phyloP scores from a whole-genome alignment of 2,888 invertebrate species.

The Drosophila neotestacea region DNA sequence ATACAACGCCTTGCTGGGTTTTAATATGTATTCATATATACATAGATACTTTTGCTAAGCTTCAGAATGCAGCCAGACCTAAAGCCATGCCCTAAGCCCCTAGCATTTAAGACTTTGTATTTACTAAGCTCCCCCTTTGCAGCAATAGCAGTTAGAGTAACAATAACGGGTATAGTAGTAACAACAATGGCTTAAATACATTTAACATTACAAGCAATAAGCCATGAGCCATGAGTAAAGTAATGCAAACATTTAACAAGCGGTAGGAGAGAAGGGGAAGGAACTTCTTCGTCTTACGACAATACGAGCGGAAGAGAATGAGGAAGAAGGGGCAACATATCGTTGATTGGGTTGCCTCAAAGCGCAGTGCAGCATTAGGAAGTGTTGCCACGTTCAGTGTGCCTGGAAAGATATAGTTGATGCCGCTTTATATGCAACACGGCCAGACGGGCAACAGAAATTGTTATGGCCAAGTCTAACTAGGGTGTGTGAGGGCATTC shows the following conservation, averaged over 20 bases:
- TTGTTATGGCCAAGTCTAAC: conserved; percentile 45
- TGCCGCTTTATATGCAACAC: conserved; percentile 45
- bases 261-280: not conserved
- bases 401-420: conserved; percentile 10
- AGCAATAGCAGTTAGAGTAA: conserved; percentile 28
- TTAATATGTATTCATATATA: conserved; percentile 22
- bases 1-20: conserved; percentile 61
- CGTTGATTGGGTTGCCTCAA: conserved; percentile 69
- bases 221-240: conserved; percentile 45
- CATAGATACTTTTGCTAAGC: not conserved
- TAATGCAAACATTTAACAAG: conserved; percentile 41
- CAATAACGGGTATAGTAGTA: conserved; percentile 13
- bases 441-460: conserved; percentile 26
- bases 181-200: conserved; percentile 65
- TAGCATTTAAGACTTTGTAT: conserved; percentile 74
- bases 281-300: conserved; percentile 53
- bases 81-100: conserved; percentile 32
- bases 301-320: conserved; percentile 48
- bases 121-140: conserved; percentile 43
- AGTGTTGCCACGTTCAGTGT: conserved; percentile 58
- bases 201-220: conserved; percentile 61
- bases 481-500: conserved; percentile 15
- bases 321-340: conserved; percentile 7
- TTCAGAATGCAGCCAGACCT: conserved; percentile 5
- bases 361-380: conserved; percentile 56